These are phyloP conservation scores for Sinelater perroti DNA, from an alignment of 2,888 invertebrate species.

Conservation along the genomic window DNA sequence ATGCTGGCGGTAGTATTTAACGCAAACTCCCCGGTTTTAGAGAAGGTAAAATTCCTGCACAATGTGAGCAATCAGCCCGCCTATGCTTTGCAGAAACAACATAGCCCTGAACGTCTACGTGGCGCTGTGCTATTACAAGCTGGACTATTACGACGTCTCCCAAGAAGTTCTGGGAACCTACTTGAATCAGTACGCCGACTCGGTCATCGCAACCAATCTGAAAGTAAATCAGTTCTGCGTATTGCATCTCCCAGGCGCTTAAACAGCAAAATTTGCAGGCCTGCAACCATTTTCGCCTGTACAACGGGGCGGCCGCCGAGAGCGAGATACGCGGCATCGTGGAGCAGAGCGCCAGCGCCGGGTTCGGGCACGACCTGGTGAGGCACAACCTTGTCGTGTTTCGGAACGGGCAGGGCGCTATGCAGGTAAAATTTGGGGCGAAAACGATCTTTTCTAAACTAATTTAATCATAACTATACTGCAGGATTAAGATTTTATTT, in stretches of 20 bases:
- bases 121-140: conserved; percentile 96
- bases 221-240: conserved; percentile 86
- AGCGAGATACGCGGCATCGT: conserved; percentile 83
- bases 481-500: too few relatives aligned
- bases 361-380: conserved; percentile 91
- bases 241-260: conserved; percentile 93
- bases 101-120: conserved; percentile 96
- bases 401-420: conserved; percentile 90
- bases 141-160: conserved; percentile 98
- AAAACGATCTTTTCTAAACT: not conserved
- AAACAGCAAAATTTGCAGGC: conserved; percentile 76
- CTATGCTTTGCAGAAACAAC: conserved; percentile 77
- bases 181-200: conserved; percentile 89
- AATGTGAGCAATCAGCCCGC: not conserved
- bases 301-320: conserved; percentile 95
- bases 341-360: conserved; percentile 74
- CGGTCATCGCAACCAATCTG: conserved; percentile 93
- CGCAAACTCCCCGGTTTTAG: too few relatives aligned
- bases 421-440: conserved; percentile 74
- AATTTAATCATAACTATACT: not conserved
- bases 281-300: conserved; percentile 84
- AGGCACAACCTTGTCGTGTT: conserved; percentile 96
- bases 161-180: conserved; percentile 97
- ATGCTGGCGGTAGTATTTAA: not conserved
- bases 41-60: too few relatives aligned